Percentiles rank a stretch among this genome's conserved stretches.
Conservation (phyloP, 2,888 invertebrate genomes). For the Phrixothrix hirtus region DNA sequence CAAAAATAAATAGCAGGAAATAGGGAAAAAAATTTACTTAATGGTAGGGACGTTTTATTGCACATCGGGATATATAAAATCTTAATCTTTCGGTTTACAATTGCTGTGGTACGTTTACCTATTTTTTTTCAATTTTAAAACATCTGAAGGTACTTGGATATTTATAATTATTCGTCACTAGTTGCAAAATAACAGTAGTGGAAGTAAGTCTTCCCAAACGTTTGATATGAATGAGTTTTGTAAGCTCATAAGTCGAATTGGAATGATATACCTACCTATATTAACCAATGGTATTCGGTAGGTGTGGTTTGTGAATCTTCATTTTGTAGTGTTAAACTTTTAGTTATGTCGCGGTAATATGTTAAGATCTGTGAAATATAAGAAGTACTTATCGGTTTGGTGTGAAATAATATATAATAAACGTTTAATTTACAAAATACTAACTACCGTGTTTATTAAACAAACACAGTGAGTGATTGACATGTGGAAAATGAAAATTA, state of each 20-base stretch:
- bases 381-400: slow-evolving; percentile 56
- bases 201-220: too few species aligned
- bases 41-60: slow-evolving; percentile 6
- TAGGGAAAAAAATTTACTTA: slow-evolving; percentile 11
- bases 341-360: slow-evolving; percentile 52
- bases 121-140: background rate
- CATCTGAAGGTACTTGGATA: too few species aligned
- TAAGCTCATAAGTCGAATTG: slow-evolving; percentile 35
- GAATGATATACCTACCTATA: slow-evolving; percentile 31
- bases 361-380: slow-evolving; percentile 52
- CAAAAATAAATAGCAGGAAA: slow-evolving; percentile 20
- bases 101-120: background rate
- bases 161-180: too few species aligned
- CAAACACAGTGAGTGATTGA: slow-evolving; percentile 49
- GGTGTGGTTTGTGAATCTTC: slow-evolving; percentile 42
- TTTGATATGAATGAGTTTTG: too few species aligned
- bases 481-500: slow-evolving; percentile 33
- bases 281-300: slow-evolving; percentile 44
- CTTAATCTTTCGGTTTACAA: background rate
- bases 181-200: too few species aligned
- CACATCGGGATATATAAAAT: background rate
- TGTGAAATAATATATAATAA: slow-evolving; percentile 58
- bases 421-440: slow-evolving; percentile 55
- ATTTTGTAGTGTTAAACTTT: slow-evolving; percentile 49
- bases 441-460: slow-evolving; percentile 49